Evolutionary conservation across 2,797 vertebrate species (phyloP), one percentile per base, ranked within the genome.

Genomic region (Hafferia zeledoni): DNA sequence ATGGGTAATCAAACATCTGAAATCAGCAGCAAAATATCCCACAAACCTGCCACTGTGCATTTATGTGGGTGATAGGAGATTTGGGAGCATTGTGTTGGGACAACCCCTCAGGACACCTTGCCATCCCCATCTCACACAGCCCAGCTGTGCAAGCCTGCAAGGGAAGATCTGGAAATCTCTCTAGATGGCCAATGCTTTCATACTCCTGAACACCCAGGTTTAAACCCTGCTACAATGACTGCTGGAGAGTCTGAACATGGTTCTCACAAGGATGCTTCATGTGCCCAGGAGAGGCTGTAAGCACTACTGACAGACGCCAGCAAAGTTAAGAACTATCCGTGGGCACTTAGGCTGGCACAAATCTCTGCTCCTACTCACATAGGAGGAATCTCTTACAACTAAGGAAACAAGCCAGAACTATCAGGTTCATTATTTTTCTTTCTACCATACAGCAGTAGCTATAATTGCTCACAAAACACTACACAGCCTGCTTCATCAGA

Each of bases 1-100:
- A 82, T 10, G 75, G 87, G 75, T 74, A 65, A 93, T 47, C n/a
- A 90, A 60, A 94, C 65, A 94, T 82, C 81, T 72, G 59, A 85
- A 94, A 83, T 71, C 56, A 92, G 85, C 64, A 82, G n/a, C 12
- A 70, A 59, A 83, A 83, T 17, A 70, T 7, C 77, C 63, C 76
- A 83, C 68, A 95, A 25, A 57, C 27, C 71, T 59, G 30, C 12
- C 49, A 49, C 44, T 35, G 31, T 65, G 50, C 68, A n/a, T 68
- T 86, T 59, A 10, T 1, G 7, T 43, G 56, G 41, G 43, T 60
- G 13, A 5, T 2, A 77, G 25, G 43, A 57, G 71, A 41, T 16
- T 4, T 43, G 60, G 69, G 31, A 84, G 6, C 0, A 0, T 2
- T 33, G 35, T 27, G 55, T 2, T 30, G 70, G 41, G 22, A 67